A percentile compares a stretch with the other conserved stretches of the same genome.
These are phyloP conservation scores for Caradrina clavipalpis DNA, from an alignment of 2,888 invertebrate species.

Conservation along the genomic window DNA sequence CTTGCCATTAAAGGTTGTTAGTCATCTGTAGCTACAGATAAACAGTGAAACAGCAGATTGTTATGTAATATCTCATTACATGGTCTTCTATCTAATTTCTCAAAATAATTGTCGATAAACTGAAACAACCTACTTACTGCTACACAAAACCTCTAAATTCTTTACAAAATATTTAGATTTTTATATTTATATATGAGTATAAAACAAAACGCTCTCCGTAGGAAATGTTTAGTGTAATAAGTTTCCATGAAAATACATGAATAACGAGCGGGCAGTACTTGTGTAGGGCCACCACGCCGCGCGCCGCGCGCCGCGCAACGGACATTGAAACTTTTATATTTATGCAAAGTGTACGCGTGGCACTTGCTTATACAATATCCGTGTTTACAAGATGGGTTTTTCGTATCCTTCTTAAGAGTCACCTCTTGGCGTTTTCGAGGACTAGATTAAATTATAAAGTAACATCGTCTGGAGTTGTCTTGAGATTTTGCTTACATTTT, in stretches of 20 bases:
- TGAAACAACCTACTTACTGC: background rate
- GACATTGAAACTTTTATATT: constrained; percentile 35
- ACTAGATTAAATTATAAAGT: constrained; percentile 25
- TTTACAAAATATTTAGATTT: constrained; percentile 24
- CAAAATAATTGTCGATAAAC: background rate
- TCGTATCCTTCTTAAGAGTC: constrained; percentile 6
- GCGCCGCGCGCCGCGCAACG: constrained; percentile 1
- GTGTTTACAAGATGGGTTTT: constrained; percentile 8
- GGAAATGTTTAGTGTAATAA: constrained; percentile 52
- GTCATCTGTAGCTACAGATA: no score
- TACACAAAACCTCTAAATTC: background rate
- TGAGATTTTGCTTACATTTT: constrained; percentile 5
- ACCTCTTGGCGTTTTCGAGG: background rate
- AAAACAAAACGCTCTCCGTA: constrained; percentile 35
- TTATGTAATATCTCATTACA: no score
- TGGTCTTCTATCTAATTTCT: no score
- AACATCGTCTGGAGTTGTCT: constrained; percentile 5
- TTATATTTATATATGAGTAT: constrained; percentile 26
- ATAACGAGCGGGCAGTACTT: constrained; percentile 48
- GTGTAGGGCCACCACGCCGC: constrained; percentile 44
- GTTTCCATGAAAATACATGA: constrained; percentile 63
- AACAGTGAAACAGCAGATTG: no score
- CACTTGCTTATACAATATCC: background rate
- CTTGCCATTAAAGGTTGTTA: background rate
- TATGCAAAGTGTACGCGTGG: constrained; percentile 41